Conservation (phyloP, 1,140 invertebrate genomes). For the Brachionus sp. region DNA sequence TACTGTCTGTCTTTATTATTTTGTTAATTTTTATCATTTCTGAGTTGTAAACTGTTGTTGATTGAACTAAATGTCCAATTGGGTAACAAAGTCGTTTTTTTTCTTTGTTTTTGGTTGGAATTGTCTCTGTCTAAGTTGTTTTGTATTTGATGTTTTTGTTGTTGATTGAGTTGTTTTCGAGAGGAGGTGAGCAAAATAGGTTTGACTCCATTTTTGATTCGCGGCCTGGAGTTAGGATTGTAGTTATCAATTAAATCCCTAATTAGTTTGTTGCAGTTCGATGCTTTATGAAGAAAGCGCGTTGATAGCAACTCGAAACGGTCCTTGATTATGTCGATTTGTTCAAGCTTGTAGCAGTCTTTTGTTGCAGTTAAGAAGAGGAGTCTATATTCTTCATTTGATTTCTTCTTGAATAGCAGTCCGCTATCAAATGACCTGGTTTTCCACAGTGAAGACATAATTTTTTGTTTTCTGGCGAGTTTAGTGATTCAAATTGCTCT, state of each 20-base stretch:
- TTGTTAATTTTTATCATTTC: too few relatives aligned
- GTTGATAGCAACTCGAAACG: background rate
- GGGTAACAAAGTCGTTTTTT: background rate
- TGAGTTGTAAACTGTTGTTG: background rate
- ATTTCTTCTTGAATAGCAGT: background rate
- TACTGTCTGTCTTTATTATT: too few relatives aligned
- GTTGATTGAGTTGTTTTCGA: background rate
- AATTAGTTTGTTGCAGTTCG: too few relatives aligned
- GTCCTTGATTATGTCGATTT: background rate
- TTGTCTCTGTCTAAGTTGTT: background rate
- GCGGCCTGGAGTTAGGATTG: background rate
- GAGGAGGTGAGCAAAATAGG: background rate
- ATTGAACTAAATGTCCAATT: background rate
- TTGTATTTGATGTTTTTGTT: background rate
- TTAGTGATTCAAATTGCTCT: background rate
- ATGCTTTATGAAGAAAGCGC: background rate
- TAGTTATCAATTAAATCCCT: background rate
- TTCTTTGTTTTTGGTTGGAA: background rate
- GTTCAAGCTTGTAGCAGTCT: background rate
- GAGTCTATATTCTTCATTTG: background rate
- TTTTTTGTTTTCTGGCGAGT: background rate
- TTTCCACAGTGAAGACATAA: background rate
- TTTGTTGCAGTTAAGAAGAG: background rate
- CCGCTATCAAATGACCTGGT: background rate
- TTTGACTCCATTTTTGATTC: background rate